Percentiles rank a stretch among this genome's conserved stretches.
Evolutionary conservation across 2,797 vertebrate species (phyloP).

Genomic region (Sebastes steindachneri): DNA sequence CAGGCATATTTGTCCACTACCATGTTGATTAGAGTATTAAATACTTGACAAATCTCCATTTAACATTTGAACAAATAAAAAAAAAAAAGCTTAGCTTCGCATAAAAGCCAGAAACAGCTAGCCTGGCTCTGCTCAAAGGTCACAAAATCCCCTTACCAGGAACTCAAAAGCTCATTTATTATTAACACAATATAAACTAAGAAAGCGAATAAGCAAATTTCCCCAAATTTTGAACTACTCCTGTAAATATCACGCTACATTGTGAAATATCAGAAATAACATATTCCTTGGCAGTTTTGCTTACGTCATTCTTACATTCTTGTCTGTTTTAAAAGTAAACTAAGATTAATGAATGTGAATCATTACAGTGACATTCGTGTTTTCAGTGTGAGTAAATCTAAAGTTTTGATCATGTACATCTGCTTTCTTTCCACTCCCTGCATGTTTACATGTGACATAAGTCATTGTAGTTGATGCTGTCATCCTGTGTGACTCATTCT

Average conservation of each 20-base stretch:
- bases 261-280: neutral
- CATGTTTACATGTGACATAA: constrained; percentile 4
- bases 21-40: no score
- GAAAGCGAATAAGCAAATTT: neutral
- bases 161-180: neutral
- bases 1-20: no score
- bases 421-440: neutral
- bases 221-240: neutral
- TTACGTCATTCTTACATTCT: accelerated
- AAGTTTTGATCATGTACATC: neutral
- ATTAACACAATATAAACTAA: neutral
- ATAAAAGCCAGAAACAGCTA: neutral
- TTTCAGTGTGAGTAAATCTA: neutral
- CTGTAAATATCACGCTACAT: neutral
- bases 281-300: neutral
- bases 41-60: no score
- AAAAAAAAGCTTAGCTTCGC: neutral
- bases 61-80: no score
- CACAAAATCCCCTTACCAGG: no score
- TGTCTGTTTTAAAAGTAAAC: neutral
- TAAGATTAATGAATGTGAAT: neutral
- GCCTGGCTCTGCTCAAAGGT: no score
- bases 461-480: constrained; percentile 11
- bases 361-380: neutral
- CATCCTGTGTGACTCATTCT: constrained; percentile 49